Percentiles rank a stretch among this genome's conserved stretches.
These are phyloP conservation scores for Brachyrhaphis roseni DNA, from an alignment of 2,797 vertebrate genomes.

Conservation along the genomic window DNA sequence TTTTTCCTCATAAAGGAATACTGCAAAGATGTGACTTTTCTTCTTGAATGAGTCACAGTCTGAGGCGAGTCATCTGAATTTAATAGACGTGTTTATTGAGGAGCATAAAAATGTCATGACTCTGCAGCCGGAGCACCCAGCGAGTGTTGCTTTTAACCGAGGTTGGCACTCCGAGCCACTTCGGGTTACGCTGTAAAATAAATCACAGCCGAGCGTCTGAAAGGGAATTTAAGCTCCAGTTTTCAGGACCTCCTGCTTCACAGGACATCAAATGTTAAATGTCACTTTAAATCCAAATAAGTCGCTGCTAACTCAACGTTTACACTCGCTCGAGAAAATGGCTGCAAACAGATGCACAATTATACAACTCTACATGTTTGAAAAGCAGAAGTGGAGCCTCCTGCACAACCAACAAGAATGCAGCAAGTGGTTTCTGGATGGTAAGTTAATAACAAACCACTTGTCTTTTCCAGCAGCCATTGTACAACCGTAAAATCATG, in stretches of 20 bases:
- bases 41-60: conserved; percentile 30
- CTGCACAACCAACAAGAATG: too few species aligned
- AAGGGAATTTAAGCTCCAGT: conserved; percentile 59
- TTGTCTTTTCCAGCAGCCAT: too few species aligned
- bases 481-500: too few species aligned
- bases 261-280: conserved; percentile 35
- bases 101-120: conserved; percentile 22
- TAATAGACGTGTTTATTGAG: conserved; percentile 45
- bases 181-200: conserved; percentile 40
- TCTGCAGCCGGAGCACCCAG: conserved; percentile 18
- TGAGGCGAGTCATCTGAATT: conserved; percentile 45
- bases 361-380: too few species aligned
- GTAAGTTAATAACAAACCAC: too few species aligned
- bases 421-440: too few species aligned
- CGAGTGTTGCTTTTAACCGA: conserved; percentile 21
- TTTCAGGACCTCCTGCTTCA: conserved; percentile 35
- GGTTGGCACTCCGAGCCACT: conserved; percentile 30
- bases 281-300: neutral
- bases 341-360: too few species aligned
- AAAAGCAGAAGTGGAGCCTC: too few species aligned
- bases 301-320: too few species aligned
- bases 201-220: conserved; percentile 48
- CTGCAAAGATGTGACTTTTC: conserved; percentile 45
- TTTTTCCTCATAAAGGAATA: conserved; percentile 35
- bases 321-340: too few species aligned